Conservation (phyloP, 2,888 invertebrate genomes). For the Hoplodrina blanda region DNA sequence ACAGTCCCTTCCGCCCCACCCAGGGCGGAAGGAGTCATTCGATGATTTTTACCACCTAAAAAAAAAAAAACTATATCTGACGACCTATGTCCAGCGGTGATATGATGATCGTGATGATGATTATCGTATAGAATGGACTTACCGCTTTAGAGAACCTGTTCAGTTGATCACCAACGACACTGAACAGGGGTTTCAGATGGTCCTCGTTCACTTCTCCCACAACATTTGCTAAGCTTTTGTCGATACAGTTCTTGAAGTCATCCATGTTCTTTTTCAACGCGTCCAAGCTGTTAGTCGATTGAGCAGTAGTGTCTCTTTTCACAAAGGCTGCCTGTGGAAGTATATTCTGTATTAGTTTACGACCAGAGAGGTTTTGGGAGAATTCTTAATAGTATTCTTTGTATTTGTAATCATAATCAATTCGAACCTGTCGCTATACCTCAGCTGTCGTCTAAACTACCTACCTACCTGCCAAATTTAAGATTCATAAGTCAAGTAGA, state of each 20-base stretch:
- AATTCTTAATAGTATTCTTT: not conserved
- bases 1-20: too few relatives aligned
- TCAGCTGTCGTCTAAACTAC: too few relatives aligned
- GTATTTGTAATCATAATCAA: too few relatives aligned
- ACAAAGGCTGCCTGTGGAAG: constrained; percentile 70
- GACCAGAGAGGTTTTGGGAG: not conserved
- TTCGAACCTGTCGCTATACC: too few relatives aligned
- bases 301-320: constrained; percentile 65
- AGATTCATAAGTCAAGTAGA: too few relatives aligned
- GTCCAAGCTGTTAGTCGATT: constrained; percentile 50
- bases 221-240: constrained; percentile 76
- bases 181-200: constrained; percentile 79
- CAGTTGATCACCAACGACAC: constrained; percentile 78
- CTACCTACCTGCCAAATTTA: too few relatives aligned
- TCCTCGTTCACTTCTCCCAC: constrained; percentile 78
- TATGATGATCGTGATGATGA: too few relatives aligned
- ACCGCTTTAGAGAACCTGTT: constrained; percentile 76
- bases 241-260: constrained; percentile 77
- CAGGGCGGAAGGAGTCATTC: too few relatives aligned
- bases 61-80: too few relatives aligned
- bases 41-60: too few relatives aligned
- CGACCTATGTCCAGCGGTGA: too few relatives aligned
- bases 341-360: not conserved
- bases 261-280: constrained; percentile 78
- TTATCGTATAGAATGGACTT: too few relatives aligned